Base-by-base conservation (phyloP, 2,888 invertebrate species). In the Pharmacophagus antenor region DNA sequence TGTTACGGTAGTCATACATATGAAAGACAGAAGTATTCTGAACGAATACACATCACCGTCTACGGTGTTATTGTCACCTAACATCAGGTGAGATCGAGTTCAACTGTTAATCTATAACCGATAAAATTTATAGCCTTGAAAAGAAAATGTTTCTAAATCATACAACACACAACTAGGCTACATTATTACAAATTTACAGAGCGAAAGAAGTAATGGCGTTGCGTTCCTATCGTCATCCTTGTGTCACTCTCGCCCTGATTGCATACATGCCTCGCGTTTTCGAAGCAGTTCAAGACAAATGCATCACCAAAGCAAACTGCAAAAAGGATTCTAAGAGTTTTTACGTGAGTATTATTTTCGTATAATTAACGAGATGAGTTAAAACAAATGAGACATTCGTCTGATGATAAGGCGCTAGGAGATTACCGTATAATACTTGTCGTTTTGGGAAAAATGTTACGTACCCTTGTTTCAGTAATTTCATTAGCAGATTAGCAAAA, bases 251-350 rank as follows among this genome's bases (percentile, higher is more conserved):
- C 22, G 95, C 95, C 0, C 85, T 96, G 15, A 95, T 96, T 52
- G 95, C 95, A 0, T 93, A 94, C 47, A 95, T 96, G 95, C 95
- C 96, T 0, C 91, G 93, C 57, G 96, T 96, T 0, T 95, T 95
- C 67, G 95, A 95, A 82, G 95, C 95, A 0, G 95, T 96, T 1
- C 95, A 95, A 73, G 95, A 96, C 69, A 95, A 94, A 72, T 95
- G 95, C 73, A 96, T 96, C 55, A 94, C 94, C 0, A 96, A 95
- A 75, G 95, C 96, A 0, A 95, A 95, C 74, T 95, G 95, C 83
- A 96, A 95, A 74, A 95, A 95, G 79, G 96, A 96, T 75, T 95
- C 95, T 0, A 96, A 96, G 74, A 94, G 94, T 63, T 96, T 95
- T 80, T 95, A 95, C 74, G 96, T 96, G 91, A 92, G 94, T 92